Base-by-base conservation (phyloP, 2,113 vertebrate species). In the Puffinus mauretanicus region DNA sequence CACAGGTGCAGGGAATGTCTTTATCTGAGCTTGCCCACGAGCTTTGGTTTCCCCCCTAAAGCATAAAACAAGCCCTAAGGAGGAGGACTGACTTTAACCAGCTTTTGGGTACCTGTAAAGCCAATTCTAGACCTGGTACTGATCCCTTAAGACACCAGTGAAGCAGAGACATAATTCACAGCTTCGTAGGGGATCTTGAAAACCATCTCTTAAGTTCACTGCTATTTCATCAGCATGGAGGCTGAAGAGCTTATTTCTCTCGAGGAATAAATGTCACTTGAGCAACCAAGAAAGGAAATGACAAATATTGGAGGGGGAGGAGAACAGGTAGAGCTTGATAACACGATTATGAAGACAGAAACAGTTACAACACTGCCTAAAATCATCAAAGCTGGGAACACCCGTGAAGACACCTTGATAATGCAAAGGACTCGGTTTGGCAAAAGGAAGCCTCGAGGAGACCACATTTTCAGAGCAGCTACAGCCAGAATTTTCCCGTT, bases 281-380 rank as follows among this genome's bases (percentile, higher is more conserved):
- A 91, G 61, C 60, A 58, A 88, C 32, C 40, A 58, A 49, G 69
- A 78, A 86, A 89, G 76, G 58, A 83, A 88, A 54, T 38, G 52
- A 92, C 64, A 91, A 86, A 91, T 55, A 60, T 0, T 10, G 24
- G 81, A 96, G 82, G 40, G 25, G 67, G 58, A 91, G 58, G 76
- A 82, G 61, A 85, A 66, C 80, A 96, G 84, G 93, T 61, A 93
- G 73, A 84, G 81, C 51, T 60, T 19, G 55, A 1, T 29, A 70
- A 66, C 26, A 32, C 15, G 1, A 8, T 20, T 54, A 55, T 1
- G 30, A 54, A 58, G 67, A 40, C 30, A 69, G 30, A 52, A 52
- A 52, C 0, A 0, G 66, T 22, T 55, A 76, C 34, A 17, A 38
- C 21, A 8, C 2, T 5, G 36, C 44, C 62, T 26, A 19, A 64